These are phyloP conservation scores for Thamnaconus septentrionalis DNA, from an alignment of 2,113 vertebrate genomes.

Conservation along the genomic window DNA sequence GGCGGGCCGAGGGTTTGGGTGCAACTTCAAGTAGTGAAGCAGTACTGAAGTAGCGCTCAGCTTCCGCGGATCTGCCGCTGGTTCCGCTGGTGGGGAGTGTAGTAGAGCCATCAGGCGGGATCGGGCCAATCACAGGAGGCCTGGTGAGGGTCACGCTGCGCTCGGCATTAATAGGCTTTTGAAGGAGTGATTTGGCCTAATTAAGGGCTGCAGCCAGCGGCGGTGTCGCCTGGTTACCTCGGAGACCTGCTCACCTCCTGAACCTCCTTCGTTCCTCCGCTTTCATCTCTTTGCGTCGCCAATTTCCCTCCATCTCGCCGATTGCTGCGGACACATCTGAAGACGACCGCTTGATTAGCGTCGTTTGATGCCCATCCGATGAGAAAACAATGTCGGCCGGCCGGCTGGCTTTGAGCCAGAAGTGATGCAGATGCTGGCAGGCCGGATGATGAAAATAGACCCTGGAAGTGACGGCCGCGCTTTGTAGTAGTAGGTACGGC, in stretches of 20 bases:
- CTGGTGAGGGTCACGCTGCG: conserved; percentile 24
- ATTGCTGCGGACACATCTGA: conserved; percentile 36
- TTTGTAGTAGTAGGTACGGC: no score
- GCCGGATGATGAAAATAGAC: no score
- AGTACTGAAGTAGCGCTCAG: no score
- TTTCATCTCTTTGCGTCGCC: conserved; percentile 42
- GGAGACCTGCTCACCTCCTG: conserved; percentile 14
- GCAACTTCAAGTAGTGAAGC: no score
- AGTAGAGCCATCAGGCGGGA: conserved; percentile 18
- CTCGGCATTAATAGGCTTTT: conserved; percentile 45
- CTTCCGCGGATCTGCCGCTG: not conserved
- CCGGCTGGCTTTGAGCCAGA: conserved; percentile 5
- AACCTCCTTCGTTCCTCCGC: conserved; percentile 10
- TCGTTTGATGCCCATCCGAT: conserved; percentile 36
- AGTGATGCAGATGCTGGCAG: not conserved
- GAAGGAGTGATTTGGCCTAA: conserved; percentile 42
- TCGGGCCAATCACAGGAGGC: conserved; percentile 4
- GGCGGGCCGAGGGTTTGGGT: no score
- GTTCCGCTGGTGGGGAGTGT: conserved; percentile 12
- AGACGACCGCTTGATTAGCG: conserved; percentile 33
- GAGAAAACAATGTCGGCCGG: not conserved
- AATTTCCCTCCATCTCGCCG: conserved; percentile 26
- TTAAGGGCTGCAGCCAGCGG: conserved; percentile 32
- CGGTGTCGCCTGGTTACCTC: conserved; percentile 30
- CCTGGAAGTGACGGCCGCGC: no score